Evolutionary conservation across 2,797 vertebrate genomes (phyloP).

Genomic region (Calcarius lapponicus): DNA sequence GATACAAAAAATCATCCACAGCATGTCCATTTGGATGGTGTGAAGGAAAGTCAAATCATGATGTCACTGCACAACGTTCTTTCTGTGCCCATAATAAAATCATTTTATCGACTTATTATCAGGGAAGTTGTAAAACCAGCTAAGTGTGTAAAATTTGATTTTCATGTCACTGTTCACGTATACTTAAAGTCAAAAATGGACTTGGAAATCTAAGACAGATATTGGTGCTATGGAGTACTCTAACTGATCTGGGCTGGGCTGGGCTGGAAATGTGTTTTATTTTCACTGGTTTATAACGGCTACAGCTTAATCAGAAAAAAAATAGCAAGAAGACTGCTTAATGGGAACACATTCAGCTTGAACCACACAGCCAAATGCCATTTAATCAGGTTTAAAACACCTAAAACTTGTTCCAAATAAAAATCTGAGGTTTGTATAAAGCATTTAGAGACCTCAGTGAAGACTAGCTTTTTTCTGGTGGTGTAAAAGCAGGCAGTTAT

Average conservation of each 20-base stretch:
- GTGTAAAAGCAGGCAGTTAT: neutral
- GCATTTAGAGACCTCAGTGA: neutral
- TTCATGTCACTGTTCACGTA: neutral
- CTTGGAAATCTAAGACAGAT: neutral
- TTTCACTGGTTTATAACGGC: neutral
- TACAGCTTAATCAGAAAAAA: neutral
- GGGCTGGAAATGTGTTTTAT: neutral
- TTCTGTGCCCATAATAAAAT: neutral
- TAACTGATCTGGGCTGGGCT: neutral
- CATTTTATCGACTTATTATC: neutral
- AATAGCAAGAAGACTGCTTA: neutral
- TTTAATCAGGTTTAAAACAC: neutral
- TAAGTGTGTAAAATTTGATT: neutral
- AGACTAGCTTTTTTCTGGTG: neutral
- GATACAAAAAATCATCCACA: neutral
- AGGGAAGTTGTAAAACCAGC: neutral
- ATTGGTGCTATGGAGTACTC: neutral
- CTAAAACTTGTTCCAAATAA: neutral
- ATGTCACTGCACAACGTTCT: neutral
- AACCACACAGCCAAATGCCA: neutral
- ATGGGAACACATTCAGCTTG: neutral
- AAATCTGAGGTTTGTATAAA: neutral
- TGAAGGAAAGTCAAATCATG: neutral
- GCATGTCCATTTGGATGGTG: fast-evolving
- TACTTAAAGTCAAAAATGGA: neutral